Percentiles rank a stretch among this genome's conserved stretches.
These are phyloP conservation scores for Xenentodon cancila DNA, from an alignment of 2,797 vertebrate genomes.

Conservation along the genomic window DNA sequence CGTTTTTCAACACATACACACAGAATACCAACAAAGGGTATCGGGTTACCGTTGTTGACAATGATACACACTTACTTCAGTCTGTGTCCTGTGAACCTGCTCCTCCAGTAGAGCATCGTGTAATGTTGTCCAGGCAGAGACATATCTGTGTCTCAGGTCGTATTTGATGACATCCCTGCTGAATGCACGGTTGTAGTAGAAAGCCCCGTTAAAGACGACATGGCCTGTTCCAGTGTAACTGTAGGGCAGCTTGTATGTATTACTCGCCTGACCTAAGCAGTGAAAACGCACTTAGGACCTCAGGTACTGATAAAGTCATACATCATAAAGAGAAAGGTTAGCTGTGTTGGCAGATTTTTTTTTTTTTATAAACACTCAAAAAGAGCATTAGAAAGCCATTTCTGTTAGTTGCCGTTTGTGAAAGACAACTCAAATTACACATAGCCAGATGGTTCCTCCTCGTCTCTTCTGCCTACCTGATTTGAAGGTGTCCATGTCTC, in stretches of 20 bases:
- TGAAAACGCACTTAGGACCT: no score
- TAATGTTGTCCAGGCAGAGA: constrained; percentile 92
- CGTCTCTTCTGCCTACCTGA: constrained; percentile 81
- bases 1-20: no score
- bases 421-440: no score
- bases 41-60: neutral
- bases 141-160: constrained; percentile 88
- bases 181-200: constrained; percentile 96
- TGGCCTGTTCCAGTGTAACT: constrained; percentile 95
- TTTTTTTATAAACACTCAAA: neutral
- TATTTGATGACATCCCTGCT: constrained; percentile 94
- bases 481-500: constrained; percentile 91
- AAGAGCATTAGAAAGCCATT: no score
- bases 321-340: neutral
- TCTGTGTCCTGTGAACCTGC: constrained; percentile 57
- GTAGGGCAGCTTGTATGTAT: constrained; percentile 95
- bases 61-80: constrained; percentile 51
- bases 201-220: constrained; percentile 89
- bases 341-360: neutral
- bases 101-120: constrained; percentile 89
- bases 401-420: no score
- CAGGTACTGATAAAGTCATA: no score
- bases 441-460: no score
- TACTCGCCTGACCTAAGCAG: constrained; percentile 87
- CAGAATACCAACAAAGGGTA: no score